phyloP scores from a whole-genome alignment of 92 coral and sea anemone species.

The Epizoanthus fatuus region DNA sequence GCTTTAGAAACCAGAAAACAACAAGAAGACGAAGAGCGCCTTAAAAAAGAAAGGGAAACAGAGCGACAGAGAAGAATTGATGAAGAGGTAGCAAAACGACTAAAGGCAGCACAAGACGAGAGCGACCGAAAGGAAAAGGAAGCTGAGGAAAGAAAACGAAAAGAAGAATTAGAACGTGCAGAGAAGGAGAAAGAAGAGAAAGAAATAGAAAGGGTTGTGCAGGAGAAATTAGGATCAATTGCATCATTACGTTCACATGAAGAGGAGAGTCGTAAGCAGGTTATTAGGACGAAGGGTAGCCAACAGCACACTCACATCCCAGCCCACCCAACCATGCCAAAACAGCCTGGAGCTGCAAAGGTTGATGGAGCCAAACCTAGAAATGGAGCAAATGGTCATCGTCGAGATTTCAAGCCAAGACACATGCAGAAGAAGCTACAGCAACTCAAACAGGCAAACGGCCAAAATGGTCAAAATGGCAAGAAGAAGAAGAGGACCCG shows the following conservation, averaged over 20 bases:
- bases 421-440: no score
- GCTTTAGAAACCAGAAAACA: not conserved
- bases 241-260: conserved; percentile 30
- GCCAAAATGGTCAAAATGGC: not conserved
- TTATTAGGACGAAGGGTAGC: conserved; percentile 6
- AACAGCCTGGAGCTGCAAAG: conserved; percentile 1
- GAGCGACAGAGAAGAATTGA: conserved; percentile 37
- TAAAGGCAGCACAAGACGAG: conserved; percentile 29
- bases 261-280: conserved; percentile 19
- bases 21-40: conserved; percentile 14
- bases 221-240: conserved; percentile 35
- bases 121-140: conserved; percentile 20
- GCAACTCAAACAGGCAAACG: no score
- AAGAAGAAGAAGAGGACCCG: not conserved
- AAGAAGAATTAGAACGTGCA: not conserved
- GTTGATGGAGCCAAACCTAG: not conserved
- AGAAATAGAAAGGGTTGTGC: conserved; percentile 32
- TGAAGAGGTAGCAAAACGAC: conserved; percentile 37
- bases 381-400: not conserved
- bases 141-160: conserved; percentile 20
- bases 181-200: conserved; percentile 34
- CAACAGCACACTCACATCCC: conserved; percentile 7
- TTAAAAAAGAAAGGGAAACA: conserved; percentile 21
- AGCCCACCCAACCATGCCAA: not conserved
- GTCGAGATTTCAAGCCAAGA: no score